Base-by-base conservation (phyloP, 1,140 invertebrate genomes). In the Zaprionus tsacasi region DNA sequence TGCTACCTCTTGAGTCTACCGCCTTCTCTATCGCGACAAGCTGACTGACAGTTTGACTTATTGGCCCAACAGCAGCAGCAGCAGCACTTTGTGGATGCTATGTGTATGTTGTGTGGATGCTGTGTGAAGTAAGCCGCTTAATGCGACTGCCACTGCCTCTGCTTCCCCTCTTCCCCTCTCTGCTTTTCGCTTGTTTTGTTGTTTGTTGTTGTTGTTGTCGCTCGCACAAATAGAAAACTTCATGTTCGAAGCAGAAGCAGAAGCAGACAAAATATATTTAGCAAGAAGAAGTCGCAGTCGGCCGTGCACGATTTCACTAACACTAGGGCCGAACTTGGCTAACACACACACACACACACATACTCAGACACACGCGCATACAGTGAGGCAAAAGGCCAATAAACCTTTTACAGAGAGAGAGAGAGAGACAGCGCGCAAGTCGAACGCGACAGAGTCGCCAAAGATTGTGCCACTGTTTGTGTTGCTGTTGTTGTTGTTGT, bases 341-440 rank as follows among this genome's bases (percentile, higher is more conserved):
- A 74, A 87, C 48, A 55, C 33, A 69, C 38, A 67, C 36, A 54
- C 50, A 60, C 55, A 81, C 21, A 25, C 27, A 6, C 36, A 6
- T 40, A 43, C 8, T 54, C 17, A 60, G 15, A 50, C 52, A 81
- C 17, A 33, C 17, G 3, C 59, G 8, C 38, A 45, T 17, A 30
- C 43, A 81, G 79, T 87, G 75, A 81, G 85, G 54, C 85, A 88
- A 83, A 89, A 88, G 83, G 83, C 83, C 83, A 88, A 88, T 89
- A 88, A 88, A 89, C 83, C 83, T 83, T 88, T 88, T 81, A 68
- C 10, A 58, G 61, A 75, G n/a, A 75, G n/a, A 58, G 61, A 75
- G n/a, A 58, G 61, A 75, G n/a, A 81, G 81, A 80, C 1, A 30
- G 27, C 27, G 60, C 81, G 67, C 64, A n/a, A 40, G 38, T 69